Base-by-base conservation (phyloP, 2,797 vertebrate species). In the Lutjanus campechanus region DNA sequence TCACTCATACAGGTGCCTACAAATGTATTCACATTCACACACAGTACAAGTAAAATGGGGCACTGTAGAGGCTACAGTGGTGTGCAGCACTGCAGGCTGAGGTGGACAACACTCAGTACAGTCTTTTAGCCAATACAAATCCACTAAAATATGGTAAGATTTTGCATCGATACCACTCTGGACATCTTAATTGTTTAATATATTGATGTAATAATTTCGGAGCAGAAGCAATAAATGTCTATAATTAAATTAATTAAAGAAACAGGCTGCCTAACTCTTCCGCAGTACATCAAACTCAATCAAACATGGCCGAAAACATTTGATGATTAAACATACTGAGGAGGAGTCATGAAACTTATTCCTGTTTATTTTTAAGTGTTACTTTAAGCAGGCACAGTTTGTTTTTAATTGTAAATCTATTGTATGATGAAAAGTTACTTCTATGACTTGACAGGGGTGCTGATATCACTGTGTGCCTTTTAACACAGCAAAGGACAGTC, bases 381-480 rank as follows among this genome's bases (percentile, higher is more conserved):
- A 3, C 3, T 49, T 50, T 20, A 19, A 70, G 50, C 20, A 29
- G 69, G 5, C 0, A 20, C 16, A 20, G 13, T 44, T 19, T 55
- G 25, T n/a, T n/a, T n/a, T n/a, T n/a, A n/a, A n/a, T n/a, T n/a
- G n/a, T n/a, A n/a, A n/a, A n/a, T n/a, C n/a, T n/a, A n/a, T n/a
- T n/a, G n/a, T n/a, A n/a, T n/a, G 0, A 53, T 29, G 3, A 46
- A 15, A 5, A 41, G 50, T 22, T 11, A 16, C n/a, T 29, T 44
- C 19, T 22, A 11, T 50, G 29, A 22, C 43, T 50, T 19, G 16
- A 46, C 16, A n/a, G 15, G 43, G 43, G 20, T 12, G n/a, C 6
- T 77, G 54, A 61, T 68, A 62, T 44, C 53, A 50, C 29, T 77
- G 65, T 70, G 17, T 63, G 63, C 47, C 58, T 81, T 87, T 73